Conservation (phyloP, 2,113 vertebrate genomes). For the Gallinago undulata region DNA sequence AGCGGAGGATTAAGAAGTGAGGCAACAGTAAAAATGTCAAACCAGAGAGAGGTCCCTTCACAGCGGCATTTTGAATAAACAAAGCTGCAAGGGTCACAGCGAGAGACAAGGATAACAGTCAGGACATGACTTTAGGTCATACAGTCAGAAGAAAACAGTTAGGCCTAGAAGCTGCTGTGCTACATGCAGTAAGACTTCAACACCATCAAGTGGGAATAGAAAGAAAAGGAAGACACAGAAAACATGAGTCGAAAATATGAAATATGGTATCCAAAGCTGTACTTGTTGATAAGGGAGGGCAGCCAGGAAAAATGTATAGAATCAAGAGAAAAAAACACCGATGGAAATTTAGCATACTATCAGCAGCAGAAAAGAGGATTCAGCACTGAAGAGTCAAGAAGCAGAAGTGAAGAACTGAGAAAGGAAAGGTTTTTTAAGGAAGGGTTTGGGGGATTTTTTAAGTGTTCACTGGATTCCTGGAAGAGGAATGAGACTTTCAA, state of each 20-base stretch:
- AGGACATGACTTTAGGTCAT: not conserved
- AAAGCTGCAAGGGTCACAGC: not conserved
- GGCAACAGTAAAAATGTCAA: not conserved
- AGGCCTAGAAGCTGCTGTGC: not conserved
- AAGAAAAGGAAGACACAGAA: not conserved
- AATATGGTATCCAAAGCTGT: not conserved
- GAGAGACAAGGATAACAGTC: not conserved
- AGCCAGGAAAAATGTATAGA: not conserved
- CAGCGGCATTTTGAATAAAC: constrained; percentile 4
- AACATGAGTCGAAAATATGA: not conserved
- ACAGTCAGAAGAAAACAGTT: not conserved
- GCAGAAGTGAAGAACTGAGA: not conserved
- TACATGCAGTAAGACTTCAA: not conserved
- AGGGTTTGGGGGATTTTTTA: not conserved
- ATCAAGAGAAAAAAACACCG: not conserved
- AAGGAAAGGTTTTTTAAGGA: accelerated
- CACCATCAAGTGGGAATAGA: not conserved
- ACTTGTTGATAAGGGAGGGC: not conserved
- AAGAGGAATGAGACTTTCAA: not conserved
- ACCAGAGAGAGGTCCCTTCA: not conserved
- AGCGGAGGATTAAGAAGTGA: not conserved
- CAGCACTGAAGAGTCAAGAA: not conserved
- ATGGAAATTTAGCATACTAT: not conserved
- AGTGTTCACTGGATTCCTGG: not conserved
- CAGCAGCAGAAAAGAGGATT: not conserved